Evolutionary conservation across 2,113 vertebrate genomes (phyloP).

Genomic region (Sapajus apella): DNA sequence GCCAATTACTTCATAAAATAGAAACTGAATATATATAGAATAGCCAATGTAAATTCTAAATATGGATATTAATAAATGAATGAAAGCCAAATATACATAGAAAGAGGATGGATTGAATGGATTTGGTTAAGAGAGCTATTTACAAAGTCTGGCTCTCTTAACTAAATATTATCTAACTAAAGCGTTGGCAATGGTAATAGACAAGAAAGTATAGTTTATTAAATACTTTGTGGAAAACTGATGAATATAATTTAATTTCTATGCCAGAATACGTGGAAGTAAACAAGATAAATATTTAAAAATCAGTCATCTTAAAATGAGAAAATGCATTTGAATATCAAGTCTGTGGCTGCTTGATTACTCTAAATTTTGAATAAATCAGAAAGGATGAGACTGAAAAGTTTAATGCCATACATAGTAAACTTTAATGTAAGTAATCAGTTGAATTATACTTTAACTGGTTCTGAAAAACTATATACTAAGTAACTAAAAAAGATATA

Average conservation of each 20-base stretch:
- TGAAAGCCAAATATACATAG: neutral
- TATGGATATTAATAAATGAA: neutral
- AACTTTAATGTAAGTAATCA: neutral
- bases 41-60: neutral
- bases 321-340: neutral
- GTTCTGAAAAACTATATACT: neutral
- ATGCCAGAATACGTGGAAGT: neutral
- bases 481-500: neutral
- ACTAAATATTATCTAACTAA: neutral
- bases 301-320: neutral
- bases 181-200: neutral
- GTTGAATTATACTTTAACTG: neutral
- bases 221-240: neutral
- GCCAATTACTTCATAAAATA: neutral
- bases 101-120: neutral
- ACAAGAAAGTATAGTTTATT: neutral
- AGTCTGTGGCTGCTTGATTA: neutral
- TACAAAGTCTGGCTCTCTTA: neutral
- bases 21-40: neutral
- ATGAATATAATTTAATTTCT: neutral
- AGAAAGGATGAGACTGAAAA: neutral
- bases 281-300: conserved; percentile 35
- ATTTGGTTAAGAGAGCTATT: neutral
- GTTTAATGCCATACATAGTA: neutral
- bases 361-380: neutral